Conservation (phyloP, 1,140 invertebrate species). For the Ruditapes philippinarum region DNA sequence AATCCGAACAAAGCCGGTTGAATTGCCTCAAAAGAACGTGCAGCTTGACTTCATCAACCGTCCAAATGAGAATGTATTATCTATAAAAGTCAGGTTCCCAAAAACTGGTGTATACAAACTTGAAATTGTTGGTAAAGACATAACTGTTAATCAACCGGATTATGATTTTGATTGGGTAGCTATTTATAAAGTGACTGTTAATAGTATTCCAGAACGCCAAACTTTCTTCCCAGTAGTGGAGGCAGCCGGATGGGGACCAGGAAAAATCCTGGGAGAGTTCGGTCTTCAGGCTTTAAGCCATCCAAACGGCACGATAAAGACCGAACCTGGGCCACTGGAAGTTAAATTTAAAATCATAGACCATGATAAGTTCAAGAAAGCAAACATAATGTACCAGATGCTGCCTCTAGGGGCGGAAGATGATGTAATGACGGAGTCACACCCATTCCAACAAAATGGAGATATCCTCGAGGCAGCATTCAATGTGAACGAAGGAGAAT, state of each 20-base stretch:
- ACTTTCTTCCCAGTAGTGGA: conserved; percentile 75
- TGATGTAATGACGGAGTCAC: not conserved
- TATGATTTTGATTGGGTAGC: conserved; percentile 83
- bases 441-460: conserved; percentile 58
- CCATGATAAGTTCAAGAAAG: conserved; percentile 38
- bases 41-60: conserved; percentile 79
- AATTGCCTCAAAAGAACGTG: conserved; percentile 71
- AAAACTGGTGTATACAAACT: conserved; percentile 76
- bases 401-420: conserved; percentile 34
- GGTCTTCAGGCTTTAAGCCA: conserved; percentile 71
- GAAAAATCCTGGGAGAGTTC: conserved; percentile 59
- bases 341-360: conserved; percentile 58
- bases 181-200: conserved; percentile 77
- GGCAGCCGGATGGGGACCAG: conserved; percentile 78
- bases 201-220: conserved; percentile 72
- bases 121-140: conserved; percentile 80
- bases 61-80: conserved; percentile 73
- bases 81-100: conserved; percentile 77
- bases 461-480: conserved; percentile 66
- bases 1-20: conserved; percentile 56
- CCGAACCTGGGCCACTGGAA: conserved; percentile 50
- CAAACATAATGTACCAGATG: conserved; percentile 38
- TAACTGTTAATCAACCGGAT: conserved; percentile 61
- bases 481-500: conserved; percentile 61
- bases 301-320: conserved; percentile 58